Evolutionary conservation across 1,140 invertebrate genomes (phyloP).

Genomic region (Temnothorax nylanderi): DNA sequence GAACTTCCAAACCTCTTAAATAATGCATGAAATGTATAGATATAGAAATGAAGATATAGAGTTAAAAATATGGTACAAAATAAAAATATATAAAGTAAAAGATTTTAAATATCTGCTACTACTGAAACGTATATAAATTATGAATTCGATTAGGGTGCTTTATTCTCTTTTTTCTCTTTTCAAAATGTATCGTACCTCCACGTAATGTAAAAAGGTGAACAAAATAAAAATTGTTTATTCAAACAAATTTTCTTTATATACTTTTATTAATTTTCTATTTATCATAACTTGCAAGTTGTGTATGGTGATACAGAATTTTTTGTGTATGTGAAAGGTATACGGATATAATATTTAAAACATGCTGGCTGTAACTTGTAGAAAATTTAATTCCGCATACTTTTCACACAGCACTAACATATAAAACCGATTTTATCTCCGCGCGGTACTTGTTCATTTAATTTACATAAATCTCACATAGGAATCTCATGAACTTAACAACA

Average conservation of each 20-base stretch:
- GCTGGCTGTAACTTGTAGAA: constrained; percentile 56
- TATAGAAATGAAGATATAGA: neutral
- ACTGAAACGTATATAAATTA: neutral
- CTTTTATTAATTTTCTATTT: constrained; percentile 64
- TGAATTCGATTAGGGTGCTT: neutral
- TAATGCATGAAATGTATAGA: neutral
- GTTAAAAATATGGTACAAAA: neutral
- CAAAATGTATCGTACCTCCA: neutral
- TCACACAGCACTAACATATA: constrained; percentile 43
- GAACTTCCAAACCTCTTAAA: neutral
- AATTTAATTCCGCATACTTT: constrained; percentile 53
- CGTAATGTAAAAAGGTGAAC: neutral
- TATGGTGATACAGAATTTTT: constrained; percentile 5
- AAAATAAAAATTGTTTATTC: constrained; percentile 28
- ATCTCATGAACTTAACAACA: constrained; percentile 52
- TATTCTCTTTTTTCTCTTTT: neutral
- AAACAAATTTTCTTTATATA: constrained; percentile 54
- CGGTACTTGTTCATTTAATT: constrained; percentile 34
- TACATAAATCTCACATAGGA: constrained; percentile 58
- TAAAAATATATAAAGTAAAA: neutral
- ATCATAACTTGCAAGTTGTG: constrained; percentile 49
- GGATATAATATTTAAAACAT: constrained; percentile 62
- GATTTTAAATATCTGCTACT: neutral
- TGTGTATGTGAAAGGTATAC: constrained; percentile 63
- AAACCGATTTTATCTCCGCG: constrained; percentile 43